Evolutionary conservation across 2,113 vertebrate genomes (phyloP).

Genomic region (Takifugu flavidus): DNA sequence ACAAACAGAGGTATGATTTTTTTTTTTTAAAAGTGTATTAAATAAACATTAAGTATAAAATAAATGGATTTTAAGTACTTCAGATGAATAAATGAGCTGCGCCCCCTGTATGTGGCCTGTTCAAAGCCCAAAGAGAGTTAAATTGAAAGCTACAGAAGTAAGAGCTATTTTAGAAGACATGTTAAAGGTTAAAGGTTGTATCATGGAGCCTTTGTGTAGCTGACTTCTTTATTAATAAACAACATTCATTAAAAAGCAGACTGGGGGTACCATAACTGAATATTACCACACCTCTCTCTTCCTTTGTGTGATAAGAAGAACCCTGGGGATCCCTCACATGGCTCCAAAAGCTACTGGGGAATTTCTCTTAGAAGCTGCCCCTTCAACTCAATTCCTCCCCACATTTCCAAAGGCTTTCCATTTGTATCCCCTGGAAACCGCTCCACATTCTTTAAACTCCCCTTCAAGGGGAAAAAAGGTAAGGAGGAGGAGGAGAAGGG

Average conservation of each 20-base stretch:
- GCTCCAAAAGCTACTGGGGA: constrained; percentile 74
- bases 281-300: constrained; percentile 70
- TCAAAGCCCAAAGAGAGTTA: background rate
- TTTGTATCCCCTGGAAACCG: constrained; percentile 84
- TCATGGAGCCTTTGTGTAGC: constrained; percentile 51
- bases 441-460: constrained; percentile 77
- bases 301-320: constrained; percentile 75
- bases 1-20: no score
- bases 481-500: constrained; percentile 2
- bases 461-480: constrained; percentile 51
- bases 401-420: constrained; percentile 83
- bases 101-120: background rate
- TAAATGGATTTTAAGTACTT: no score
- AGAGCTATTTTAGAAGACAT: constrained; percentile 42
- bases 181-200: constrained; percentile 63
- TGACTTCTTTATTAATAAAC: constrained; percentile 72
- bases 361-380: constrained; percentile 77
- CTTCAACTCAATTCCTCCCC: constrained; percentile 74
- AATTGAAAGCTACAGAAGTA: constrained; percentile 24
- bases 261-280: constrained; percentile 62
- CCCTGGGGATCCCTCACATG: constrained; percentile 76
- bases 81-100: no score
- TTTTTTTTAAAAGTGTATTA: no score
- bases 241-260: constrained; percentile 70
- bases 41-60: no score